Conservation (phyloP, 1,140 invertebrate species). For the Chironomus striatipennis region DNA sequence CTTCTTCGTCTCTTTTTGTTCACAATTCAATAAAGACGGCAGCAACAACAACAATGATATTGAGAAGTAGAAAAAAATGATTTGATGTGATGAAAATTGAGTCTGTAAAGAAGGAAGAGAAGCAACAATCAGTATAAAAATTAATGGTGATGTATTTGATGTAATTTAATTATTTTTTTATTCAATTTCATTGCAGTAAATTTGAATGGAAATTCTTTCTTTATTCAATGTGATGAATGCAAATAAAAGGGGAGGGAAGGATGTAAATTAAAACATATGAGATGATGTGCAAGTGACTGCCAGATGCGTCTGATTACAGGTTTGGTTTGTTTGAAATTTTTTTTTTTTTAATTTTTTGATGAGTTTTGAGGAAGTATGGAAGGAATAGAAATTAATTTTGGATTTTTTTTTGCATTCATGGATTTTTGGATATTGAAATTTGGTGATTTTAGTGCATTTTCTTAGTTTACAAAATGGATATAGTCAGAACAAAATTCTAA, state of each 20-base stretch:
- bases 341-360: no score
- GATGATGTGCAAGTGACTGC: neutral
- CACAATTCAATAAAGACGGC: neutral
- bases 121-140: slow-evolving; percentile 13
- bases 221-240: neutral
- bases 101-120: neutral
- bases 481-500: no score
- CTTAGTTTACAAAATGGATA: no score
- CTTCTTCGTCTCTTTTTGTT: neutral
- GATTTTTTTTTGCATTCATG: no score
- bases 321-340: no score
- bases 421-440: no score
- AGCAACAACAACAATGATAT: neutral
- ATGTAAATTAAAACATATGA: neutral
- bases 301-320: slow-evolving; percentile 9
- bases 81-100: no score
- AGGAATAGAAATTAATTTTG: neutral
- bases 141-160: slow-evolving; percentile 2
- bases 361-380: neutral
- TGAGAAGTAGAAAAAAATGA: neutral
- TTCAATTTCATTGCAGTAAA: neutral
- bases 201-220: neutral
- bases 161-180: slow-evolving; percentile 21
- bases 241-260: neutral
- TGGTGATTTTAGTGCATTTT: no score